Percentiles rank a stretch among this genome's conserved stretches.
Evolutionary conservation across 2,797 vertebrate genomes (phyloP).

Genomic region (Acanthornis magna): DNA sequence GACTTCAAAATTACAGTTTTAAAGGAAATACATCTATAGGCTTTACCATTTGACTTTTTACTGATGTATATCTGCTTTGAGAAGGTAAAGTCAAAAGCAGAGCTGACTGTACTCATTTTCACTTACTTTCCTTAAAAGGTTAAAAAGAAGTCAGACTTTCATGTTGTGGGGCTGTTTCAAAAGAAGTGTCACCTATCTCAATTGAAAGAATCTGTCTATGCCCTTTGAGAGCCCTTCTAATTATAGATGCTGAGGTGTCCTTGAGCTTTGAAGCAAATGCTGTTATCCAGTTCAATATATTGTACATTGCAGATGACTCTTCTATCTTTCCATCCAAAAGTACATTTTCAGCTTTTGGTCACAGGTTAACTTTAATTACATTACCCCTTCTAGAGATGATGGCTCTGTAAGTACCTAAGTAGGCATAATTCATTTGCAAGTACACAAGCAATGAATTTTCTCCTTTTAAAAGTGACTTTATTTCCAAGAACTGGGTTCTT

Average conservation of each 20-base stretch:
- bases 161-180: neutral
- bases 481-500: neutral
- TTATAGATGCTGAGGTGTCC: constrained; percentile 7
- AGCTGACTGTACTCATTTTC: neutral
- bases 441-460: neutral
- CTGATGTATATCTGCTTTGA: neutral
- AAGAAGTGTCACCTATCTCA: neutral
- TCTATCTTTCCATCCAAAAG: constrained; percentile 15
- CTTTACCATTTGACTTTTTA: neutral
- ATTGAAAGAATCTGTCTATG: neutral
- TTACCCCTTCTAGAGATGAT: neutral
- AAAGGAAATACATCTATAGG: neutral
- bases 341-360: constrained; percentile 25
- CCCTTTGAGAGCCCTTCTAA: constrained; percentile 29
- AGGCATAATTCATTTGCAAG: neutral
- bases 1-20: neutral
- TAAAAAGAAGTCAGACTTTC: constrained; percentile 1
- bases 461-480: neutral
- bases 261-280: constrained; percentile 39
- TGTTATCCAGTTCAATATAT: constrained; percentile 3
- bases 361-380: constrained; percentile 8
- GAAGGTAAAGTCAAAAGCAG: neutral
- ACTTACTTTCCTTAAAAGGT: neutral
- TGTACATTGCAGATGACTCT: neutral
- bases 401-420: neutral